Evolutionary conservation across 2,888 invertebrate species (phyloP).

Genomic region (Noctua janthe): DNA sequence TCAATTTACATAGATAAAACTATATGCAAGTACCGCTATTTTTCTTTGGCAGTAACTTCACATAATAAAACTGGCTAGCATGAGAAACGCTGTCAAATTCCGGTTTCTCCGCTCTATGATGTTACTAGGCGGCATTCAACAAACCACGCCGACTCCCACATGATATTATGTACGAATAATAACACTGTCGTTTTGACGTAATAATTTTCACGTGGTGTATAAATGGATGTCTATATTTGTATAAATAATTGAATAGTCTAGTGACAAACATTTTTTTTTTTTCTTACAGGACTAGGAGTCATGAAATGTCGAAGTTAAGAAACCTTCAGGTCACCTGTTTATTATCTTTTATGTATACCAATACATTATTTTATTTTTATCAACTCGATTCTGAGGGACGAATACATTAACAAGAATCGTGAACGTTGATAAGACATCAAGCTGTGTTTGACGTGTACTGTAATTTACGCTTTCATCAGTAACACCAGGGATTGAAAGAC

Average conservation of each 20-base stretch:
- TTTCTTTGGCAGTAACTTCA: slow-evolving; percentile 69
- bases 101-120: slow-evolving; percentile 84
- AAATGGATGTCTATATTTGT: slow-evolving; percentile 10
- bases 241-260: not conserved
- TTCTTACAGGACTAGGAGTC: not conserved
- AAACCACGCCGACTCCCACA: slow-evolving; percentile 72
- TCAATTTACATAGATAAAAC: slow-evolving; percentile 77
- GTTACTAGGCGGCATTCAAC: slow-evolving; percentile 79
- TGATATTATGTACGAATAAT: slow-evolving; percentile 69
- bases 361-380: slow-evolving; percentile 63
- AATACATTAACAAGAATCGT: slow-evolving; percentile 5
- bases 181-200: slow-evolving; percentile 77
- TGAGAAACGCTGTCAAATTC: slow-evolving; percentile 79
- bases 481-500: slow-evolving; percentile 21
- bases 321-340: slow-evolving; percentile 32
- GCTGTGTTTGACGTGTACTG: not conserved
- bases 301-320: slow-evolving; percentile 5
- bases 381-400: slow-evolving; percentile 13
- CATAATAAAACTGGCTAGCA: slow-evolving; percentile 72
- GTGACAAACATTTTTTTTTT: not conserved
- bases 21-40: slow-evolving; percentile 74
- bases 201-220: slow-evolving; percentile 56
- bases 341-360: slow-evolving; percentile 71
- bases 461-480: slow-evolving; percentile 14
- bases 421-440: slow-evolving; percentile 8